Evolutionary conservation across 2,113 vertebrate genomes (phyloP).

Genomic region (Numida meleagris): DNA sequence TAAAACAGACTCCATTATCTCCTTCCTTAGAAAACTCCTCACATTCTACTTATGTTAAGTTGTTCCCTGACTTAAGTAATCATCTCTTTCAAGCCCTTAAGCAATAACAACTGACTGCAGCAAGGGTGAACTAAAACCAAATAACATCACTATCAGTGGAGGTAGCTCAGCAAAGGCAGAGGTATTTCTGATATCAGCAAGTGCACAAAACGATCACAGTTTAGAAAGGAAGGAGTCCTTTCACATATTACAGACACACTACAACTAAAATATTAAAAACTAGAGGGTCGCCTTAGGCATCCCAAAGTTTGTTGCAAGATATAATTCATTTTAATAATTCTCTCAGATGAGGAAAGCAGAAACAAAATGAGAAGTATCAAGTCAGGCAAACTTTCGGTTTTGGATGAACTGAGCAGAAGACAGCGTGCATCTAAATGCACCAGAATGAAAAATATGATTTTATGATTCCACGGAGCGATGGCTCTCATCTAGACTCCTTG

Average conservation of each 20-base stretch:
- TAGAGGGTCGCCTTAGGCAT: not conserved
- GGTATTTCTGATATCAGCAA: not conserved
- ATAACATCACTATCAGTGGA: not conserved
- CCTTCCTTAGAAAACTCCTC: conserved; percentile 15
- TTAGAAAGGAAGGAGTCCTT: not conserved
- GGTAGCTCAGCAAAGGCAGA: not conserved
- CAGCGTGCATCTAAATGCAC: too few species aligned
- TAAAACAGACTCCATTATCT: conserved; percentile 7
- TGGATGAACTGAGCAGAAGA: too few species aligned
- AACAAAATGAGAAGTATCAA: not conserved
- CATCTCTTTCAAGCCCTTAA: conserved; percentile 46
- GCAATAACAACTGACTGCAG: conserved; percentile 35
- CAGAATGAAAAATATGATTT: too few species aligned
- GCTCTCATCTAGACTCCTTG: not conserved
- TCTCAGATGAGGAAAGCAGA: not conserved
- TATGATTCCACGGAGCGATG: not conserved
- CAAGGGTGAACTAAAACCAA: conserved; percentile 11
- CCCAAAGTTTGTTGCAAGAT: not conserved
- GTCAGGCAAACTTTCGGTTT: not conserved
- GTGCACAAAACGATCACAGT: not conserved
- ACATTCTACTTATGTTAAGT: conserved; percentile 6
- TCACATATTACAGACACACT: not conserved
- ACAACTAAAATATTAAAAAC: not conserved
- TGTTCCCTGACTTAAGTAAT: conserved; percentile 53
- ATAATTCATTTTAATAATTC: not conserved